Percentiles rank a stretch among this genome's conserved stretches.
These are phyloP conservation scores for Cuniculus paca DNA, from an alignment of 2,797 vertebrate species.

Conservation along the genomic window DNA sequence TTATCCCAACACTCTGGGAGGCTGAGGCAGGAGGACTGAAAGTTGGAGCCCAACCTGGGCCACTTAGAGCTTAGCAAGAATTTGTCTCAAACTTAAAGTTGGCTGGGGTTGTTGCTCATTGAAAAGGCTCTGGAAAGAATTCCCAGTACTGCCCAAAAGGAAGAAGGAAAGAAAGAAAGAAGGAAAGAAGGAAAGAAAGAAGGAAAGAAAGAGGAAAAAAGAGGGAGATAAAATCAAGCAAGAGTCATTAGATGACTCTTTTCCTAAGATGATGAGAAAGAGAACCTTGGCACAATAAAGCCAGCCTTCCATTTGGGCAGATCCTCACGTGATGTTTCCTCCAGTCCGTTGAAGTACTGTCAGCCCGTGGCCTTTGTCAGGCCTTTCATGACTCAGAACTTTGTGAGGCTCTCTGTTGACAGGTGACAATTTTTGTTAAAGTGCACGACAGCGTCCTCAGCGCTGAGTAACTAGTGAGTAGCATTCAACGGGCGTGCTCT, in stretches of 20 bases:
- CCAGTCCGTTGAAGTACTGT: rapidly evolving
- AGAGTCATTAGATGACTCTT: rapidly evolving
- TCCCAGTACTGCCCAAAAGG: neutral
- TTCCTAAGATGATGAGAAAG: neutral
- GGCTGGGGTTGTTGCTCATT: neutral
- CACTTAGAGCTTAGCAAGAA: neutral
- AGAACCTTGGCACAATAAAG: rapidly evolving
- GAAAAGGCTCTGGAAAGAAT: neutral
- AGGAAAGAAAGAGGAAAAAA: too few species aligned
- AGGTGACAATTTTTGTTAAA: neutral
- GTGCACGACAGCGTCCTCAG: neutral
- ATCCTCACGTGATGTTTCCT: rapidly evolving
- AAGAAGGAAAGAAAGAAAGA: neutral
- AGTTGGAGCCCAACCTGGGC: neutral
- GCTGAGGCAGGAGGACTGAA: neutral
- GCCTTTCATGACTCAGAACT: neutral
- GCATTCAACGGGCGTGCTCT: rapidly evolving
- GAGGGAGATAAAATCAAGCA: neutral
- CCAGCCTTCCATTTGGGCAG: rapidly evolving
- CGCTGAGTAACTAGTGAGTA: neutral
- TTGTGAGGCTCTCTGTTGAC: rapidly evolving
- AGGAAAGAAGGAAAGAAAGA: too few species aligned
- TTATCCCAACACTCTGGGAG: neutral
- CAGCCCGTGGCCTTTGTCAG: rapidly evolving
- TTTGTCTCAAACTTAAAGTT: neutral